Evolutionary conservation across 2,888 invertebrate genomes (phyloP).

Genomic region (Sminthurides aquaticus): DNA sequence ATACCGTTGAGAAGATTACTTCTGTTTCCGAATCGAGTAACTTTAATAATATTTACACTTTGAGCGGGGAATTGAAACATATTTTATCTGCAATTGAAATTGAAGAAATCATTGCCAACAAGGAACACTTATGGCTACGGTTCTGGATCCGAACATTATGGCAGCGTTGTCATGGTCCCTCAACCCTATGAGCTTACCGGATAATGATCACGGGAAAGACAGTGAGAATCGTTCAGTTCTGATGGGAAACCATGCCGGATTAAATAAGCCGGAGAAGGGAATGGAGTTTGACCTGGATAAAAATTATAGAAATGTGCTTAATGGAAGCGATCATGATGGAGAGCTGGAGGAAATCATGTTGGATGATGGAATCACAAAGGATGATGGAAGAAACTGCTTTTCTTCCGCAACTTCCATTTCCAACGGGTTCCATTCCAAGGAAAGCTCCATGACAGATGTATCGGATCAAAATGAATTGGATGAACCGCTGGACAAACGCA

Average conservation of each 20-base stretch:
- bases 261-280: too few species aligned
- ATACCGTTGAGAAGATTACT: constrained; percentile 37
- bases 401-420: constrained; percentile 31
- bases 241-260: neutral
- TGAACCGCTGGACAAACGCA: constrained; percentile 11
- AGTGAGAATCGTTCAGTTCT: neutral
- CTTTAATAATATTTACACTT: constrained; percentile 45
- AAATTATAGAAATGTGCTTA: neutral
- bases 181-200: constrained; percentile 40
- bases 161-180: constrained; percentile 43
- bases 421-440: constrained; percentile 41
- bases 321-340: neutral
- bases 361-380: constrained; percentile 6
- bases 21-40: constrained; percentile 42
- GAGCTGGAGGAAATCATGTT: neutral
- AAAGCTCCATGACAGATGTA: constrained; percentile 36
- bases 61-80: constrained; percentile 45
- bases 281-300: too few species aligned
- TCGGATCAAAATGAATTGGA: constrained; percentile 27
- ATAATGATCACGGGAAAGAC: neutral
- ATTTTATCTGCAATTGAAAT: constrained; percentile 45
- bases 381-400: constrained; percentile 17
- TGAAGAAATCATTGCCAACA: constrained; percentile 45
- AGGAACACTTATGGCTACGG: constrained; percentile 44
- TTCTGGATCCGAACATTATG: constrained; percentile 44